Conservation (phyloP, 53 echinoderm and acorn worm genomes). For the Stichopus horrens region DNA sequence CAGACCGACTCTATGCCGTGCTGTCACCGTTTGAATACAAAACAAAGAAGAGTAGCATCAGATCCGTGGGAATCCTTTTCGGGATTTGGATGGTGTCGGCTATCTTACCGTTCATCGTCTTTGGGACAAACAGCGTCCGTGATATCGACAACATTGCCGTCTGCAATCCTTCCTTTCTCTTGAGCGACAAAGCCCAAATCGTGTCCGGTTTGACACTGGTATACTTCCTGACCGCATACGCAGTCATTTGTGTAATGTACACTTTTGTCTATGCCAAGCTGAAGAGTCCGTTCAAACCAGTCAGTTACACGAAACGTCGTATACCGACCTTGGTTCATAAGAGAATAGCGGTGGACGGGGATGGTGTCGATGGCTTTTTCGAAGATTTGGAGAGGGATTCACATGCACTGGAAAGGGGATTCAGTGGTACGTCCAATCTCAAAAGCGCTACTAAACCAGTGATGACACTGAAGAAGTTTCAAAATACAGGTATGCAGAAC, state of each 20-base stretch:
- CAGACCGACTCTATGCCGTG: constrained; percentile 12
- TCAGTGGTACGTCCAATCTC: background rate
- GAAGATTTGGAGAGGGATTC: no score
- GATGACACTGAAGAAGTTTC: background rate
- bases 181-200: background rate
- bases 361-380: background rate
- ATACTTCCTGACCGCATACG: constrained; percentile 2
- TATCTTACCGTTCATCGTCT: background rate
- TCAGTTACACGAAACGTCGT: background rate
- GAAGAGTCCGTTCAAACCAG: background rate
- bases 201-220: background rate
- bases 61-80: background rate
- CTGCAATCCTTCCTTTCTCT: background rate
- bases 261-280: background rate
- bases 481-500: background rate
- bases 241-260: background rate
- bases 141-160: no score
- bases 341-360: background rate
- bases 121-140: background rate
- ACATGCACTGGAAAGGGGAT: background rate
- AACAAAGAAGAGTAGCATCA: background rate
- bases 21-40: constrained; percentile 3
- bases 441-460: background rate
- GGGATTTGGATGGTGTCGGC: background rate
- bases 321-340: background rate